These are phyloP conservation scores for Tiphia femorata DNA, from an alignment of 2,888 invertebrate species.

Conservation along the genomic window DNA sequence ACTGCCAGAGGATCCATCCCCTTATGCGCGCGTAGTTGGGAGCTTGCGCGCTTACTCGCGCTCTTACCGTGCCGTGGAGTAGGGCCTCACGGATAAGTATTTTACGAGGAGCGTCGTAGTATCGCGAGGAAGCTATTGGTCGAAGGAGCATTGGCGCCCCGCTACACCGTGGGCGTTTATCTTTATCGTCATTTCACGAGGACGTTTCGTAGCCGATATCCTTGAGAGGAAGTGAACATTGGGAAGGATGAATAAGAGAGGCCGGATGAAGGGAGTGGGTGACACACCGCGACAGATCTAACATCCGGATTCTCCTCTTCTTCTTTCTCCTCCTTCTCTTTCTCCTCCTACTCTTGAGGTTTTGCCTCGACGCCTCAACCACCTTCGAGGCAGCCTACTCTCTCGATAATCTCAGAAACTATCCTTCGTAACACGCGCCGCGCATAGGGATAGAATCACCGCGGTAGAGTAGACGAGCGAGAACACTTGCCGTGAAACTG, in stretches of 20 bases:
- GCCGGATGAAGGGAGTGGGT: no score
- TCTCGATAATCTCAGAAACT: not conserved
- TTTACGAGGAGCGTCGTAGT: conserved; percentile 44
- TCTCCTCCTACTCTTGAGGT: no score
- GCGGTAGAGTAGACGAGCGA: no score
- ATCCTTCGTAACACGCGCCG: not conserved
- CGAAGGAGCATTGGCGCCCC: conserved; percentile 15
- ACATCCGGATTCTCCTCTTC: no score
- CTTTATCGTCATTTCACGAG: conserved; percentile 36
- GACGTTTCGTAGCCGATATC: conserved; percentile 21
- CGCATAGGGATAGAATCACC: no score
- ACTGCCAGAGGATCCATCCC: no score
- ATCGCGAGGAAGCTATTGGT: conserved; percentile 30
- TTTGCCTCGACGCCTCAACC: not conserved
- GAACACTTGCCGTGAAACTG: no score
- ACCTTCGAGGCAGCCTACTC: not conserved
- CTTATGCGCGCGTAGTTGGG: no score
- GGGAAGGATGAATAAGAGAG: no score
- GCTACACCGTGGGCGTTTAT: conserved; percentile 27
- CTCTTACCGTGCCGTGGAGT: conserved; percentile 5
- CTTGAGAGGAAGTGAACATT: no score
- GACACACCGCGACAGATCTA: not conserved
- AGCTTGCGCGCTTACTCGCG: no score
- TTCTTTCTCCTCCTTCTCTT: no score
- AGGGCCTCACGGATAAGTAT: conserved; percentile 35